Evolutionary conservation across 2,888 invertebrate species (phyloP).

Genomic region (Rhopalosiphum nymphaeae): DNA sequence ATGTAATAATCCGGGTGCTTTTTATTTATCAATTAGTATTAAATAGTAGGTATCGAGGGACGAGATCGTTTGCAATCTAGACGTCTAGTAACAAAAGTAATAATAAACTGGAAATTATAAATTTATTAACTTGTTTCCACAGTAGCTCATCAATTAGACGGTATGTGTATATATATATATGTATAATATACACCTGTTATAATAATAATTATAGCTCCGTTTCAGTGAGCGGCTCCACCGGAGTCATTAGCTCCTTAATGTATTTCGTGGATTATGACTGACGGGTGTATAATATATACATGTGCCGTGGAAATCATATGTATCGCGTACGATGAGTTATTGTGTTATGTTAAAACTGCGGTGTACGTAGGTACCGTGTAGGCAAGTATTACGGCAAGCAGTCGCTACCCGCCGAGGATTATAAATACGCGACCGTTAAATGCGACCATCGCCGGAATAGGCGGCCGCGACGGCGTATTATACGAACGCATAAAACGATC

Average conservation of each 20-base stretch:
- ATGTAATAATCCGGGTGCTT: not conserved
- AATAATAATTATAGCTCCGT: not conserved
- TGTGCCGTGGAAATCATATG: not conserved
- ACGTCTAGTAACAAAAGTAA: constrained; percentile 2
- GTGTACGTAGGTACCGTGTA: not conserved
- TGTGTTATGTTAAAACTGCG: not conserved
- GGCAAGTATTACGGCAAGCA: not conserved
- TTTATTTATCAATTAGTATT: constrained; percentile 48
- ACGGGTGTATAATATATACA: not conserved
- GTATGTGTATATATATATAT: not conserved
- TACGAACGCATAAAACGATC: not conserved
- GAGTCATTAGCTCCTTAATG: constrained; percentile 31
- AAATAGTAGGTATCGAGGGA: not conserved
- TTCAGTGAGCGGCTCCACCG: not conserved
- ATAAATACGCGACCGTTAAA: not conserved
- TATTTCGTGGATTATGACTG: not conserved
- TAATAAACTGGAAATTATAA: constrained; percentile 26
- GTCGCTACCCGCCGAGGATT: not conserved
- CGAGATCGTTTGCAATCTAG: constrained; percentile 22
- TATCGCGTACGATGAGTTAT: not conserved
- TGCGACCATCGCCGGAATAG: not conserved
- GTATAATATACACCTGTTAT: not conserved
- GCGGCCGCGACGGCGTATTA: not conserved
- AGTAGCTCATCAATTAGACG: constrained; percentile 50
- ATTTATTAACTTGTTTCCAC: constrained; percentile 52